Evolutionary conservation across 2,113 vertebrate species (phyloP).

Genomic region (Eonycteris spelaea): DNA sequence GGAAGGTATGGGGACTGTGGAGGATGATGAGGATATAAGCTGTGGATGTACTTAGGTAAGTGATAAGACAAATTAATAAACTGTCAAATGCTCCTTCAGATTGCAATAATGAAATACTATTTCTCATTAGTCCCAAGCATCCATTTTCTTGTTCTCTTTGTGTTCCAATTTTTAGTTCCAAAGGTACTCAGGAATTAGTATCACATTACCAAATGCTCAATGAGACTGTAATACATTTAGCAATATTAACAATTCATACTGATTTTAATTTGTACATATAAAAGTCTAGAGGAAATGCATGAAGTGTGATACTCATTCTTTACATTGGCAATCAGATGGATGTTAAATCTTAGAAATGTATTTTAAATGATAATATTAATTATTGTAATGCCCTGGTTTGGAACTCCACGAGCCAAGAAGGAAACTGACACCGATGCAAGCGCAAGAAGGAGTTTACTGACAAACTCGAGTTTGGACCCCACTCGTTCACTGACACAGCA

Average conservation of each 20-base stretch:
- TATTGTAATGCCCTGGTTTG: no score
- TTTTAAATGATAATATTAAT: not conserved
- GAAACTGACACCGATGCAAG: no score
- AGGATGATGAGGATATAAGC: not conserved
- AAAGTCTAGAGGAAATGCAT: not conserved
- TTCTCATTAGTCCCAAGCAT: not conserved
- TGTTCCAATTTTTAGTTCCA: not conserved
- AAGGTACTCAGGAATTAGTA: not conserved
- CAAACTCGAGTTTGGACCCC: no score
- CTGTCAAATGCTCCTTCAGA: not conserved
- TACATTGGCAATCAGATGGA: not conserved
- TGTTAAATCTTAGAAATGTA: not conserved
- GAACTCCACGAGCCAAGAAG: no score
- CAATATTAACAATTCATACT: constrained; percentile 8
- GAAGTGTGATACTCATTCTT: not conserved
- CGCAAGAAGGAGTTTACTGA: no score
- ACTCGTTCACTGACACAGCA: no score
- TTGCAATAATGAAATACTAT: not conserved
- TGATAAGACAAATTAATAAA: constrained; percentile 16
- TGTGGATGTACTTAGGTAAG: not conserved
- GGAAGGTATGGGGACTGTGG: not conserved
- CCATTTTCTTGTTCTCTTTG: not conserved
- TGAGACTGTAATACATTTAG: not conserved
- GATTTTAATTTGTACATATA: not conserved
- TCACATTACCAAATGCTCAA: not conserved